Percentiles rank a stretch among this genome's conserved stretches.
These are phyloP conservation scores for Nerophis lumbriciformis DNA, from an alignment of 2,113 vertebrate genomes.

Conservation along the genomic window DNA sequence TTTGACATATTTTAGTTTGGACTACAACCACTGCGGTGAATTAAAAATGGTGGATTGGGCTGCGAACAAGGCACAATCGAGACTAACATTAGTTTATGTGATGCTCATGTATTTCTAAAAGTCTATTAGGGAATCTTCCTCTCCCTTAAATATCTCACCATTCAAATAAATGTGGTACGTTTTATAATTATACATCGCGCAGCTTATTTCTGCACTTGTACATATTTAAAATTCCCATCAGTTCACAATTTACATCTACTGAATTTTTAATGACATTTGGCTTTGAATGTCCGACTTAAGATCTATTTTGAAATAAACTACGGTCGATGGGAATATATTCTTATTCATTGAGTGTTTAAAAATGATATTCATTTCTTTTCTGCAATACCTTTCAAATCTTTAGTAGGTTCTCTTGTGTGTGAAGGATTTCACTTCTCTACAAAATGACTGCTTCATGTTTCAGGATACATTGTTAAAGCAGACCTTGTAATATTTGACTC, in stretches of 20 bases:
- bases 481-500: neutral
- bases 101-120: too few species aligned
- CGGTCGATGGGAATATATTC: constrained; percentile 5
- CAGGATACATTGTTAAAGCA: neutral
- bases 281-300: constrained; percentile 31
- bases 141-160: constrained; percentile 20
- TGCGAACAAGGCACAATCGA: too few species aligned
- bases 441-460: neutral
- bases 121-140: neutral
- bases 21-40: too few species aligned
- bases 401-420: neutral
- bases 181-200: constrained; percentile 30
- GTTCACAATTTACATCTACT: constrained; percentile 43
- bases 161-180: constrained; percentile 25
- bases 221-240: constrained; percentile 52
- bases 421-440: neutral
- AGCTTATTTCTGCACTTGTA: constrained; percentile 32
- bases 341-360: neutral
- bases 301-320: constrained; percentile 18
- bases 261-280: constrained; percentile 44
- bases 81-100: too few species aligned
- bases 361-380: neutral
- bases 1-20: too few species aligned
- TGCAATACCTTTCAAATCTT: neutral
- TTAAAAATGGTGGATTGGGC: too few species aligned